Evolutionary conservation across 2,113 vertebrate species (phyloP).

Genomic region (Atlantisia rogersi): DNA sequence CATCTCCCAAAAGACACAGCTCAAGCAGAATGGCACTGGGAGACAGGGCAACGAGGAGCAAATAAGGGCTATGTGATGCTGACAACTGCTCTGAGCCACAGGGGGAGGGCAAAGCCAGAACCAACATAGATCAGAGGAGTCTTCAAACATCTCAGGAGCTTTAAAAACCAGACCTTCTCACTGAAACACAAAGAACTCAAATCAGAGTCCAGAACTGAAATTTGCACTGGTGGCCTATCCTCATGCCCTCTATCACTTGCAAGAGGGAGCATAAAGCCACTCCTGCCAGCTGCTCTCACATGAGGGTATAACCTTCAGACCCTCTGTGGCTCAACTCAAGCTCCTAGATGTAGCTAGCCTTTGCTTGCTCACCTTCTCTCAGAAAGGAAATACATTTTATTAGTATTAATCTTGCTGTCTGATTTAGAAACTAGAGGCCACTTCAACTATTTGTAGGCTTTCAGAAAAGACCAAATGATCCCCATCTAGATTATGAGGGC

Average conservation of each 20-base stretch:
- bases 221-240: background rate
- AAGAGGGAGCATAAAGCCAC: background rate
- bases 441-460: conserved; percentile 34
- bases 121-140: background rate
- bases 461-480: conserved; percentile 45
- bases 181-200: background rate
- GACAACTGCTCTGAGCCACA: background rate
- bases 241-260: background rate
- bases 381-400: conserved; percentile 38
- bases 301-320: background rate
- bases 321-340: background rate
- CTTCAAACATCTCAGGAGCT: background rate
- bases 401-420: conserved; percentile 13
- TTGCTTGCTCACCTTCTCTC: background rate
- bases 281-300: background rate
- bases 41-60: background rate
- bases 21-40: background rate
- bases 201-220: background rate
- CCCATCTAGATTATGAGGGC: background rate
- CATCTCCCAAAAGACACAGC: background rate
- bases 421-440: conserved; percentile 45
- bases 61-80: background rate
- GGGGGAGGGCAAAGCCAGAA: background rate
- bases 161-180: background rate
- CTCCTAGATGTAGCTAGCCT: background rate